These are phyloP conservation scores for Limulus polyphemus DNA, from an alignment of 2,888 invertebrate genomes.

Conservation along the genomic window DNA sequence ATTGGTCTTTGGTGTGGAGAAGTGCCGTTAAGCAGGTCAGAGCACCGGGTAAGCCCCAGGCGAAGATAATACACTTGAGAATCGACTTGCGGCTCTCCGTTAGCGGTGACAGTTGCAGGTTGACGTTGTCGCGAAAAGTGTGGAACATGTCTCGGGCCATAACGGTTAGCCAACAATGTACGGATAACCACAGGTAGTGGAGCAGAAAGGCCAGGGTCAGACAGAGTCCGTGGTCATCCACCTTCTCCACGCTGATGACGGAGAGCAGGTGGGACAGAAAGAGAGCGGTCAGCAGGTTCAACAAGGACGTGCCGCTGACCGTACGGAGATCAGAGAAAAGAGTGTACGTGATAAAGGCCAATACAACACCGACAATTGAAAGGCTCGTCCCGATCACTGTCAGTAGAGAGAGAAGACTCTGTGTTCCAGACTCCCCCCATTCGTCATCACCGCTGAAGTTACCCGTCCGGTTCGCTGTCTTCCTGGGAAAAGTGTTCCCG, in stretches of 20 bases:
- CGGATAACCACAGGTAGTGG: conserved; percentile 51
- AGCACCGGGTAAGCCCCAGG: conserved; percentile 51
- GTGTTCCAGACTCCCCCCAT: conserved; percentile 25
- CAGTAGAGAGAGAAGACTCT: conserved; percentile 49
- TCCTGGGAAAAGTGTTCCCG: background rate
- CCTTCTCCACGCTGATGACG: conserved; percentile 53
- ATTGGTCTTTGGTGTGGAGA: conserved; percentile 39
- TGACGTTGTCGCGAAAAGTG: conserved; percentile 39
- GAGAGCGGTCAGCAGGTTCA: conserved; percentile 52
- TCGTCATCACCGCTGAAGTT: too few relatives aligned
- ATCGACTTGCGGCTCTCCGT: conserved; percentile 38
- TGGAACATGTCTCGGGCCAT: conserved; percentile 53
- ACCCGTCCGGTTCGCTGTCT: background rate
- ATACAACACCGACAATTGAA: conserved; percentile 52
- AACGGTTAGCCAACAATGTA: conserved; percentile 53
- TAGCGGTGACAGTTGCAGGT: conserved; percentile 37
- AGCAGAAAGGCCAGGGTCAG: conserved; percentile 49
- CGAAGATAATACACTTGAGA: conserved; percentile 44
- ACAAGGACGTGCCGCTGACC: conserved; percentile 51
- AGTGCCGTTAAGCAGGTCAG: conserved; percentile 44
- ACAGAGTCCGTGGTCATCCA: conserved; percentile 49
- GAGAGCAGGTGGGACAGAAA: conserved; percentile 55
- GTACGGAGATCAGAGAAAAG: conserved; percentile 53
- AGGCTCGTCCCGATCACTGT: conserved; percentile 53
- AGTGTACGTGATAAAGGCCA: conserved; percentile 57